Percentiles rank a stretch among this genome's conserved stretches.
Conservation (phyloP, 2,888 invertebrate genomes). For the Sacculina carcini region DNA sequence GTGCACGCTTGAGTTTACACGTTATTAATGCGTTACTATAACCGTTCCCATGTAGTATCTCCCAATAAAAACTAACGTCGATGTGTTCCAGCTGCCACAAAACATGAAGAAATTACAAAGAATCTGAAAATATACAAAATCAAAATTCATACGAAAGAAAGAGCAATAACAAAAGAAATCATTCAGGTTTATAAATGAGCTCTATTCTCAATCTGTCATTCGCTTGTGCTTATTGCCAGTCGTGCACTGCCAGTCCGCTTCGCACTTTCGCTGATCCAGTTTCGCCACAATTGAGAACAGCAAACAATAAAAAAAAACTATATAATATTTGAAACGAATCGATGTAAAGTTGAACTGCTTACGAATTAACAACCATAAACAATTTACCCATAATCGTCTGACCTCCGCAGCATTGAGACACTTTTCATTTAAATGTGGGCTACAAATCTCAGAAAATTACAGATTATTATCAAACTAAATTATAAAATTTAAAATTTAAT, state of each 20-base stretch:
- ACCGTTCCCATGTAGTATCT: no score
- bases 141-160: not conserved
- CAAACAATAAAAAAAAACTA: not conserved
- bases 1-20: no score
- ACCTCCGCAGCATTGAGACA: no score
- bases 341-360: no score
- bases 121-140: not conserved
- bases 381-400: no score
- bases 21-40: no score
- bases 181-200: not conserved
- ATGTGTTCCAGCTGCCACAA: not conserved
- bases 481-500: no score
- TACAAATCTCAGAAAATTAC: no score
- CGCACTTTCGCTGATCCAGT: not conserved
- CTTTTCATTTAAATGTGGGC: no score
- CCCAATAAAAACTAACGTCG: not conserved
- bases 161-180: not conserved
- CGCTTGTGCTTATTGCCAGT: not conserved
- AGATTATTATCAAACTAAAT: no score
- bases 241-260: not conserved
- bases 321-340: no score
- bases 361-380: no score
- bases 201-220: not conserved
- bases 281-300: not conserved
- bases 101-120: not conserved